phyloP scores from a whole-genome alignment of 2,113 vertebrate genomes.

The Gobius niger region DNA sequence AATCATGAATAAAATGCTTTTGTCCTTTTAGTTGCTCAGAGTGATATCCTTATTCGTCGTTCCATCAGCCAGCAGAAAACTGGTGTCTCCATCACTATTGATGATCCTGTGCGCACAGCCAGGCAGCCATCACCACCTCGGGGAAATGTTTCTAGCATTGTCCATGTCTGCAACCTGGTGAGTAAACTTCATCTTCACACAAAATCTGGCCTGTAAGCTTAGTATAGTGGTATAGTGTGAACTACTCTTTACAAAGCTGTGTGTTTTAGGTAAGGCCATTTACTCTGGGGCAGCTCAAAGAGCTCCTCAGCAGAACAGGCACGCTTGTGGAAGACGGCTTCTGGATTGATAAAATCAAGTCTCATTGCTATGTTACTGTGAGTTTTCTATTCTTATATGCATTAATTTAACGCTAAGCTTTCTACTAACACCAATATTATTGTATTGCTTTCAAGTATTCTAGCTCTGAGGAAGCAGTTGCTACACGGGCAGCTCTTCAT shows the following conservation, averaged over 20 bases:
- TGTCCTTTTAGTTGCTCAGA: constrained; percentile 75
- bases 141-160: constrained; percentile 84
- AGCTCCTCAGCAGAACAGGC: constrained; percentile 85
- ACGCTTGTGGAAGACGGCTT: constrained; percentile 86
- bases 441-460: constrained; percentile 76
- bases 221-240: neutral
- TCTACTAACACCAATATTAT: neutral
- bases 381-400: constrained; percentile 38
- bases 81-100: constrained; percentile 87
- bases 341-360: constrained; percentile 95
- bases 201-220: neutral
- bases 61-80: constrained; percentile 91
- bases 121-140: constrained; percentile 85
- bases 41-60: constrained; percentile 84
- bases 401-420: neutral
- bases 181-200: constrained; percentile 50
- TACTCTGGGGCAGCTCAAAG: constrained; percentile 89
- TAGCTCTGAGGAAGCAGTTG: constrained; percentile 83
- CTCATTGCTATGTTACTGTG: constrained; percentile 91
- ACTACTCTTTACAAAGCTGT: neutral
- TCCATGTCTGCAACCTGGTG: constrained; percentile 90
- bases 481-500: constrained; percentile 85
- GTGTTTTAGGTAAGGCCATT: constrained; percentile 85
- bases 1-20: neutral
- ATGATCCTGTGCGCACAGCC: constrained; percentile 86